Conservation (phyloP, 2,113 vertebrate species). For the Leptobrachium leishanense region DNA sequence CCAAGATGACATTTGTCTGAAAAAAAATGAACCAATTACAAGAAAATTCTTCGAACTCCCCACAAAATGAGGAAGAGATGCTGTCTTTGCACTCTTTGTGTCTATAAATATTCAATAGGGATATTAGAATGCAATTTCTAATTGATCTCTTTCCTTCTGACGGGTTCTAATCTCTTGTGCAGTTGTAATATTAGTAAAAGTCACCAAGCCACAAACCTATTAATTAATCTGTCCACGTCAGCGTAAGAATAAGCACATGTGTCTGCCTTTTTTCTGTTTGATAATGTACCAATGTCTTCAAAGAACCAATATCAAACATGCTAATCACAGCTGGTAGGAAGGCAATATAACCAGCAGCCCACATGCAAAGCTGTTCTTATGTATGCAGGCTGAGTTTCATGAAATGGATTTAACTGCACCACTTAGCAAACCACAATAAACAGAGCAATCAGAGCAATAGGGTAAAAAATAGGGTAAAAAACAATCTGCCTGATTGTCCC, state of each 20-base stretch:
- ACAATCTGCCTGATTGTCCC: too few relatives aligned
- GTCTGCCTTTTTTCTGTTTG: not conserved
- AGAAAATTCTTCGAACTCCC: not conserved
- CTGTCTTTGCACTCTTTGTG: not conserved
- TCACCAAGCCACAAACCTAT: not conserved
- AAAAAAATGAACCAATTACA: too few relatives aligned
- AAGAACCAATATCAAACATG: not conserved
- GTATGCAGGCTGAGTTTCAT: not conserved
- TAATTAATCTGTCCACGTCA: not conserved
- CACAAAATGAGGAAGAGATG: not conserved
- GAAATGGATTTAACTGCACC: too few relatives aligned
- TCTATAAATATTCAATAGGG: not conserved
- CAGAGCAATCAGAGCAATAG: too few relatives aligned
- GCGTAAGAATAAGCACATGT: not conserved
- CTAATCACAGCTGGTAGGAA: not conserved
- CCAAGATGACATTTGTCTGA: too few relatives aligned
- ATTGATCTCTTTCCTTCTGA: not conserved
- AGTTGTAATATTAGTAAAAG: not conserved
- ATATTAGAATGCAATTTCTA: not conserved
- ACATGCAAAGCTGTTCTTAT: not conserved
- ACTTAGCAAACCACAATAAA: too few relatives aligned
- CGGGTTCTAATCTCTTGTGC: not conserved
- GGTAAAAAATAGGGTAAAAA: too few relatives aligned
- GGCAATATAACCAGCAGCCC: not conserved
- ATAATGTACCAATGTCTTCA: not conserved